These are phyloP conservation scores for Psittacus erithacus DNA, from an alignment of 2,113 vertebrate genomes.

Conservation along the genomic window DNA sequence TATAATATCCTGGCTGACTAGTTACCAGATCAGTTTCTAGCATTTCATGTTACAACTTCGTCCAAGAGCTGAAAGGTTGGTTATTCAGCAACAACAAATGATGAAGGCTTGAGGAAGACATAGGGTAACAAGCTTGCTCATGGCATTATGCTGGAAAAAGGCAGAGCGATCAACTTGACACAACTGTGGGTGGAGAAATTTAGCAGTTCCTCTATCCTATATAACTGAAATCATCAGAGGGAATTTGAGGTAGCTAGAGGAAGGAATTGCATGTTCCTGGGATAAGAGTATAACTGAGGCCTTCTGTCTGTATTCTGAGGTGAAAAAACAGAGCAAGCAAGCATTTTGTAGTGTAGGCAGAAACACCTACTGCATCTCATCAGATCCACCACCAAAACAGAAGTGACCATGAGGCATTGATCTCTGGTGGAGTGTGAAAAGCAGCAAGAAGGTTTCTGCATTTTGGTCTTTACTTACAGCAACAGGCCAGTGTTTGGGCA, in stretches of 20 bases:
- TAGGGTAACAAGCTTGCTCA: not conserved
- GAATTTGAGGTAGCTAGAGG: not conserved
- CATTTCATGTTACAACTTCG: not conserved
- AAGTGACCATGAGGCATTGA: accelerated
- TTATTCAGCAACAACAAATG: not conserved
- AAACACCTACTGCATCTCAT: not conserved
- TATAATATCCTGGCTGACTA: not conserved
- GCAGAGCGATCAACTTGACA: not conserved
- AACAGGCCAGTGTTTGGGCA: not conserved
- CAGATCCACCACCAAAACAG: not conserved
- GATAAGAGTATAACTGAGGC: not conserved
- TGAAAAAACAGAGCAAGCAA: not conserved
- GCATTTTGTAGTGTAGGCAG: not conserved
- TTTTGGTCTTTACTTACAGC: not conserved
- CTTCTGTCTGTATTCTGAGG: not conserved
- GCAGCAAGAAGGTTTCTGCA: not conserved
- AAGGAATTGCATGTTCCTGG: not conserved
- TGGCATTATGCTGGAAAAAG: not conserved
- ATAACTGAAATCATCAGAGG: not conserved
- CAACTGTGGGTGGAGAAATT: not conserved
- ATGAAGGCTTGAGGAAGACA: not conserved
- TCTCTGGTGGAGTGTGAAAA: not conserved
- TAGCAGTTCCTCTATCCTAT: not conserved
- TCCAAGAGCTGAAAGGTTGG: not conserved
- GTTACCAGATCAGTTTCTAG: not conserved